A percentile compares a stretch with the other conserved stretches of the same genome.
These are phyloP conservation scores for Diachasmimorpha longicaudata DNA, from an alignment of 1,140 invertebrate species.

Conservation along the genomic window DNA sequence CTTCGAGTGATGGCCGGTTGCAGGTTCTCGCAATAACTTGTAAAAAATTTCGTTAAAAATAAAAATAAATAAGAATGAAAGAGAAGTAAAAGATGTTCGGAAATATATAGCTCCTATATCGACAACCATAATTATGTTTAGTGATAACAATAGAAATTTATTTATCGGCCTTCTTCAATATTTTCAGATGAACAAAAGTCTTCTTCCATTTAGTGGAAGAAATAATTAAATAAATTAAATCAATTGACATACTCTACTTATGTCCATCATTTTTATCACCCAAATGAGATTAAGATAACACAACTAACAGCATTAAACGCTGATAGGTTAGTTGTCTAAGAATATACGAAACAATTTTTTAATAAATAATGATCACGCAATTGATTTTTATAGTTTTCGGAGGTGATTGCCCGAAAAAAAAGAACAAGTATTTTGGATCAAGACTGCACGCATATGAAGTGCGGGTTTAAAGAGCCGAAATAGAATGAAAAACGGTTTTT, in stretches of 20 bases:
- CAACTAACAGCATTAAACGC: background rate
- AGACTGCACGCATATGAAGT: background rate
- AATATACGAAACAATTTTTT: background rate
- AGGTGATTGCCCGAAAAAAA: background rate
- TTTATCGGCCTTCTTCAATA: too few relatives aligned
- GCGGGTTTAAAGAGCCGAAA: background rate
- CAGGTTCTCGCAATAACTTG: too few relatives aligned
- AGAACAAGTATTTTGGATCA: conserved; percentile 10
- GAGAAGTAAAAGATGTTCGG: too few relatives aligned
- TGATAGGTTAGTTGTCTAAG: background rate
- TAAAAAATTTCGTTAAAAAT: too few relatives aligned
- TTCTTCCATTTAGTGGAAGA: background rate
- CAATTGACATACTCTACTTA: background rate
- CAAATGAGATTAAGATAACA: background rate
- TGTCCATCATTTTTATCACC: background rate
- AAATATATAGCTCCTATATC: too few relatives aligned
- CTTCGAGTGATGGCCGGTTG: too few relatives aligned
- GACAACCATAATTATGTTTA: too few relatives aligned
- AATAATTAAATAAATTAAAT: background rate
- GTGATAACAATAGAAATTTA: too few relatives aligned
- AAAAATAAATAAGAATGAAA: too few relatives aligned
- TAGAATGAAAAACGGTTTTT: too few relatives aligned
- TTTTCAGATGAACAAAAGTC: too few relatives aligned
- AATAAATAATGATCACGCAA: background rate
- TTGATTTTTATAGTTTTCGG: conserved; percentile 15